phyloP scores from a whole-genome alignment of 2,888 invertebrate genomes.

The Scaptomyza reducta region DNA sequence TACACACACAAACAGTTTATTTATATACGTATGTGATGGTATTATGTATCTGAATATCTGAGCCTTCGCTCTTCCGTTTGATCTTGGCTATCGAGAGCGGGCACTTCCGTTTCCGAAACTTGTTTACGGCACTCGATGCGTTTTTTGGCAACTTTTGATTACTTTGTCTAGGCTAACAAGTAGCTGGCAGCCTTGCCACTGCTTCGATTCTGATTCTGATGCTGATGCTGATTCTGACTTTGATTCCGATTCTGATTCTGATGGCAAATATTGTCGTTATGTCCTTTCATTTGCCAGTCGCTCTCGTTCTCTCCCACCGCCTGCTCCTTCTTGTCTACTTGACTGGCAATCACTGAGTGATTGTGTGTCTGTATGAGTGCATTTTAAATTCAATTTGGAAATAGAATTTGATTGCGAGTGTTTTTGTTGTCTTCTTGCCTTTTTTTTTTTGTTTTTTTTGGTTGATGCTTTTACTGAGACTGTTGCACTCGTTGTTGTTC shows the following conservation, averaged over 20 bases:
- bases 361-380: slow-evolving; percentile 25
- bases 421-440: slow-evolving; percentile 1
- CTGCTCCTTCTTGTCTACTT: neutral
- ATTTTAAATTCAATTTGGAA: slow-evolving; percentile 62
- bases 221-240: slow-evolving; percentile 17
- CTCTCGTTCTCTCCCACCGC: neutral
- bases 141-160: slow-evolving; percentile 53
- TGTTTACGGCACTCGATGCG: slow-evolving; percentile 31
- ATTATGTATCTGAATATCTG: slow-evolving; percentile 27
- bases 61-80: slow-evolving; percentile 23
- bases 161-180: slow-evolving; percentile 58
- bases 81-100: slow-evolving; percentile 29
- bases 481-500: neutral
- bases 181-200: slow-evolving; percentile 35
- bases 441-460: neutral
- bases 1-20: neutral
- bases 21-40: slow-evolving; percentile 11
- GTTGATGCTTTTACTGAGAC: slow-evolving; percentile 2
- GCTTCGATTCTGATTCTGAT: slow-evolving; percentile 24
- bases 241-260: slow-evolving; percentile 35
- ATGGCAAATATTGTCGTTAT: slow-evolving; percentile 58
- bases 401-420: slow-evolving; percentile 53
- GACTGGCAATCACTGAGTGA: slow-evolving; percentile 8
- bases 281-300: slow-evolving; percentile 18
- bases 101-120: slow-evolving; percentile 51